Conservation (phyloP, 2,113 vertebrate genomes). For the Psittacus erithacus region DNA sequence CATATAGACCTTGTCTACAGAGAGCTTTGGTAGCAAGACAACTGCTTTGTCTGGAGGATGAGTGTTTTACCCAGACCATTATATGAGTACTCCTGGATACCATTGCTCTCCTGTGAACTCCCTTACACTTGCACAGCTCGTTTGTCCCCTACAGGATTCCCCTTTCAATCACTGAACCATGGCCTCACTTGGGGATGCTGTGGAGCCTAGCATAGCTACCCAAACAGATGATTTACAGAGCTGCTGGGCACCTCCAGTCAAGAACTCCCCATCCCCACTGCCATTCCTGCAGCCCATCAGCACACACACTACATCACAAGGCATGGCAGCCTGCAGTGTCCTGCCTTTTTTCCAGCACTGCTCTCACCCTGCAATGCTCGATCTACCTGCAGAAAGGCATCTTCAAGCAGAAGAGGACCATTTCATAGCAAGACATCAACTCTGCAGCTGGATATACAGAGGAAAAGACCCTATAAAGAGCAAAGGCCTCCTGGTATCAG, state of each 20-base stretch:
- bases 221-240: background rate
- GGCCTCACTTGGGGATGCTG: background rate
- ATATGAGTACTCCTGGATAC: background rate
- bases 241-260: background rate
- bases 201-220: background rate
- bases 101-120: background rate
- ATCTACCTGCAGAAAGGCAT: background rate
- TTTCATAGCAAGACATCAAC: background rate
- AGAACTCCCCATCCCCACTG: background rate
- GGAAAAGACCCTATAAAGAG: background rate
- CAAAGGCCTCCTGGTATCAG: background rate
- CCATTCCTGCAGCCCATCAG: fast-evolving
- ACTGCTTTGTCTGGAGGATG: background rate
- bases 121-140: background rate
- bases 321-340: background rate
- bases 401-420: background rate
- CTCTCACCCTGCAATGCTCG: fast-evolving
- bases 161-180: background rate
- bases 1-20: background rate
- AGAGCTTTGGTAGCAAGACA: background rate
- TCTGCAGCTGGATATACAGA: background rate
- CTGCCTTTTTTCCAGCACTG: background rate
- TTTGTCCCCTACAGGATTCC: background rate
- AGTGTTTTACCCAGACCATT: background rate
- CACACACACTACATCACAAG: background rate